These are phyloP conservation scores for Crax fasciolata DNA, from an alignment of 2,797 vertebrate species.

Conservation along the genomic window DNA sequence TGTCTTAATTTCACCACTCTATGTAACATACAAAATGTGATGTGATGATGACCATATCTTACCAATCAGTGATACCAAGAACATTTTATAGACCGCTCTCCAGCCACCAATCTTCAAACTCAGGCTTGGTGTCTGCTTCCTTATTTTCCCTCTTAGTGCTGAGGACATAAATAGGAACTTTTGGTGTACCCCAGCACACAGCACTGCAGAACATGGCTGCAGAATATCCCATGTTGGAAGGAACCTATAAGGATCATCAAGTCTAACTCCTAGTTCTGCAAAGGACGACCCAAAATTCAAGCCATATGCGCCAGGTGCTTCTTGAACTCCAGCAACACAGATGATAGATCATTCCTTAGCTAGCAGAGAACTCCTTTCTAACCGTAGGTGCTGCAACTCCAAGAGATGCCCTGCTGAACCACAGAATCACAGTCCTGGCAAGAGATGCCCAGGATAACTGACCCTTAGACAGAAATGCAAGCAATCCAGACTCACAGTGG, in stretches of 20 bases:
- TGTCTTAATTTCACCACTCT: neutral
- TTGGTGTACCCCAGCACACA: neutral
- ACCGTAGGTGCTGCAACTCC: neutral
- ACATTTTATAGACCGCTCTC: neutral
- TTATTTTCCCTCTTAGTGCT: neutral
- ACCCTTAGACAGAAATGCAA: neutral
- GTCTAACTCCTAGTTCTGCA: neutral
- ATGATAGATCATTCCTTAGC: too few relatives aligned
- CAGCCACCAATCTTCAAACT: neutral
- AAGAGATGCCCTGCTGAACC: neutral
- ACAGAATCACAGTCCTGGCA: neutral
- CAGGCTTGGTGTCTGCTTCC: neutral
- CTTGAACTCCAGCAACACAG: neutral
- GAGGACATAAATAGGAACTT: neutral
- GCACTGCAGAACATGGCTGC: neutral
- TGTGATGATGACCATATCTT: neutral
- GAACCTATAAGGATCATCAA: neutral
- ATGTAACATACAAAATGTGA: neutral
- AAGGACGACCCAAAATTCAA: neutral
- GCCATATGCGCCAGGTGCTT: neutral
- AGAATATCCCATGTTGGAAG: neutral
- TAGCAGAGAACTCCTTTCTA: neutral
- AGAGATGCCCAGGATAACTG: rapidly evolving
- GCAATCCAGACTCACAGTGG: neutral
- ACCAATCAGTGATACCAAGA: neutral